Evolutionary conservation across 2,797 vertebrate genomes (phyloP).

Genomic region (Neomorphus geoffroyi): DNA sequence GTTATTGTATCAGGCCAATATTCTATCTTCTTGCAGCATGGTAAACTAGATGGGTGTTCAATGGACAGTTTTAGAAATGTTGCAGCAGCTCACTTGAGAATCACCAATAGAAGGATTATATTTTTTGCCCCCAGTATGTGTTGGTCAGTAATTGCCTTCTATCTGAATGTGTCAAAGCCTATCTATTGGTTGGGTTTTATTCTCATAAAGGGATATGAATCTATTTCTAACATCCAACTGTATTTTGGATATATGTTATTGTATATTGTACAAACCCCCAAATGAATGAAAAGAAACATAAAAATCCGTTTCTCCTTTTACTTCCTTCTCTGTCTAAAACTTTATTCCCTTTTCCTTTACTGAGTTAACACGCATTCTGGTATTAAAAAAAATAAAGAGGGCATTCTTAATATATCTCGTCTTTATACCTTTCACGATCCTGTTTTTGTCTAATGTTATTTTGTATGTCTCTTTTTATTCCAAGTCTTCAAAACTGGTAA

Average conservation of each 20-base stretch:
- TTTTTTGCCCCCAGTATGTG: neutral
- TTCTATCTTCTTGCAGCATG: neutral
- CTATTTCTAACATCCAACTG: neutral
- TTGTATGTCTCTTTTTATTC: neutral
- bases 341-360: neutral
- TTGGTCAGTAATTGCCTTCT: neutral
- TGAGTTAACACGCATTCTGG: fast-evolving
- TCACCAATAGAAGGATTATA: neutral
- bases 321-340: neutral
- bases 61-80: neutral
- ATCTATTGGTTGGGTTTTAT: neutral
- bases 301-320: neutral
- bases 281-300: neutral
- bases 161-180: neutral
- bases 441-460: neutral
- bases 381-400: neutral
- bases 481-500: neutral
- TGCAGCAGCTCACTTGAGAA: neutral
- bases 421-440: neutral
- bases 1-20: neutral
- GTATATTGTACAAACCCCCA: neutral
- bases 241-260: neutral
- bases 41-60: neutral
- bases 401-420: neutral
- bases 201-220: neutral